Base-by-base conservation (phyloP, 2,888 invertebrate species). In the Glyphotaelius pellucidus region DNA sequence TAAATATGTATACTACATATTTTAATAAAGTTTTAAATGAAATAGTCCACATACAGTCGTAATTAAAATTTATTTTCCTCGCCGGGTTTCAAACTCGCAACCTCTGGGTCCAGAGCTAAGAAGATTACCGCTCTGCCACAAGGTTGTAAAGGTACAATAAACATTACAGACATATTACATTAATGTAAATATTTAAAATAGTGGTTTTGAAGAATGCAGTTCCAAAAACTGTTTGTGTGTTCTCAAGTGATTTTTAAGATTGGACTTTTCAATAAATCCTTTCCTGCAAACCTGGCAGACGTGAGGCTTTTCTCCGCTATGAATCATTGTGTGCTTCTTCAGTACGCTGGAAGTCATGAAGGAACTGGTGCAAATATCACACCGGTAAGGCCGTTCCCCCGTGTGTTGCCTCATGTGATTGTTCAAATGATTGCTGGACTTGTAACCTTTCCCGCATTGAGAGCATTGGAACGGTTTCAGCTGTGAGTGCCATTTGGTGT, bases 241-340 rank as follows among this genome's bases (percentile, higher is more conserved):
- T 80, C 93, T 93, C 67, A 93, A 85, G 80, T 94, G 94, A 25
- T 91, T 92, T 91, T 93, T 93, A n/a, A 94, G 90, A 52, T 94
- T 93, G 38, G 93, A 93, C 83, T 94, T 93, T 14, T 93, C 93
- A n/a, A 92, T 92, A 79, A 93, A 94, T 0, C 92, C 91, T 84
- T 94, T 94, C 19, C 89, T 93, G 83, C 94, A 94, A 67, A 90
- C 84, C 25, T 91, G 80, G 88, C 94, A 94, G 35, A 91, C 89
- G 35, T 93, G 93, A 2, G 94, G 93, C 47, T 93, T 93, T 80
- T 93, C 92, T 5, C 93, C 93, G 0, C 93, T 93, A 80, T 94
- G 94, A 47, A 92, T 93, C 47, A 93, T 90, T 35, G 79, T 88
- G 84, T 94, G 94, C 25, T 92, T 92, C 80, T 93, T 94, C 31